Percentiles rank a stretch among this genome's conserved stretches.
phyloP scores from a whole-genome alignment of 2,113 vertebrate species.

The Marmota monax region DNA sequence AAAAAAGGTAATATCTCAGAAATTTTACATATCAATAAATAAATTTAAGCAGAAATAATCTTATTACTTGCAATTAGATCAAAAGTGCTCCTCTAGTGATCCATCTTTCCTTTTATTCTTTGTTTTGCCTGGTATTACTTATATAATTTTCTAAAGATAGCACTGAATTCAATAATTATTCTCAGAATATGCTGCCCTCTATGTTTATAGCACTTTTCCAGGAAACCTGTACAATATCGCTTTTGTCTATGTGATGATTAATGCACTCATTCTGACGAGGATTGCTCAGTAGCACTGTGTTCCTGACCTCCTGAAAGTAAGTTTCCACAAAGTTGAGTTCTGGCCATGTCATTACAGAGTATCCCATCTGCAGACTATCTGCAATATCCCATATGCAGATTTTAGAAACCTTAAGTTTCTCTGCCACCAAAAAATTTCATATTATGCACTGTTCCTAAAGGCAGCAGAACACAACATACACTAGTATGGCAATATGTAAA shows the following conservation, averaged over 20 bases:
- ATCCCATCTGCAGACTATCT: not conserved
- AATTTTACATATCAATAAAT: not conserved
- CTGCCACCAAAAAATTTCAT: not conserved
- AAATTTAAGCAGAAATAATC: not conserved
- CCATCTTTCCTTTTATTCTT: not conserved
- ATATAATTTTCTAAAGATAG: slow-evolving; percentile 18
- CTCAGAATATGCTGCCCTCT: not conserved
- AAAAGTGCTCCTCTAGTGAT: not conserved
- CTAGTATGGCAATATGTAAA: no score
- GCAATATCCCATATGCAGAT: not conserved
- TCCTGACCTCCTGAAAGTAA: not conserved
- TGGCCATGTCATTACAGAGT: not conserved
- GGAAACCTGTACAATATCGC: not conserved
- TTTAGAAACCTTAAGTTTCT: not conserved
- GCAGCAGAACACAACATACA: no score
- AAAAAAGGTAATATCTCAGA: not conserved
- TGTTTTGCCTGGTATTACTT: not conserved
- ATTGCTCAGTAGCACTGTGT: not conserved
- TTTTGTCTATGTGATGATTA: not conserved
- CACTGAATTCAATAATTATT: not conserved
- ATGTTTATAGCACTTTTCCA: slow-evolving; percentile 41
- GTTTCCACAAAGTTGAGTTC: not conserved
- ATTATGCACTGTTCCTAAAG: not conserved
- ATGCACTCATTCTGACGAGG: not conserved
- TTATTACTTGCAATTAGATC: not conserved